These are phyloP conservation scores for Prostheceraeus crozeri DNA, from an alignment of 2,888 invertebrate genomes.

Conservation along the genomic window DNA sequence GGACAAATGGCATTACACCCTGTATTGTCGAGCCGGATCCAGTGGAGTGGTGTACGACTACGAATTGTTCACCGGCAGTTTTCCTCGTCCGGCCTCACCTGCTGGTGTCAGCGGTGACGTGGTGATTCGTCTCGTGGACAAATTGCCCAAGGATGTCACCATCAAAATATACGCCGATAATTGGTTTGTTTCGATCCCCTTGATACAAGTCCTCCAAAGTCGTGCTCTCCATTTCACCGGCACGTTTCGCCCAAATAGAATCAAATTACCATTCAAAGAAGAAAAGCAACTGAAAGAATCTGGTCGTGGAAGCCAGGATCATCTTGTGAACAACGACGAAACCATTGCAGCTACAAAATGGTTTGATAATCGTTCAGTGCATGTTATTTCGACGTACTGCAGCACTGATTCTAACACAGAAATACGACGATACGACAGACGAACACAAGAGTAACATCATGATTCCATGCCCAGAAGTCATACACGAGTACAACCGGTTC, in stretches of 20 bases:
- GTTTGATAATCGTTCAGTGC: slow-evolving; percentile 37
- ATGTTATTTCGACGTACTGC: slow-evolving; percentile 25
- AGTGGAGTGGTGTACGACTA: slow-evolving; percentile 39
- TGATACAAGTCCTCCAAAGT: neutral
- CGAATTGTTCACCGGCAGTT: slow-evolving; percentile 34
- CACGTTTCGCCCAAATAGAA: slow-evolving; percentile 23
- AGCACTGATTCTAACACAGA: neutral
- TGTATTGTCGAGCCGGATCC: slow-evolving; percentile 31
- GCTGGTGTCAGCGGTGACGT: slow-evolving; percentile 2
- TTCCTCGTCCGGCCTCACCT: neutral
- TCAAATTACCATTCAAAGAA: neutral
- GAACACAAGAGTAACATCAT: slow-evolving; percentile 24
- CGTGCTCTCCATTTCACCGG: neutral
- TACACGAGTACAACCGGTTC: slow-evolving; percentile 31
- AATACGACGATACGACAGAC: slow-evolving; percentile 19
- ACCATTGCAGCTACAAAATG: slow-evolving; percentile 35
- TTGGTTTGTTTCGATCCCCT: slow-evolving; percentile 16
- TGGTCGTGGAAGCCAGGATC: slow-evolving; percentile 33
- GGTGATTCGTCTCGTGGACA: neutral
- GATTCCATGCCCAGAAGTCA: slow-evolving; percentile 10
- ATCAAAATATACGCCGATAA: slow-evolving; percentile 34
- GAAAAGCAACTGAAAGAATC: slow-evolving; percentile 34
- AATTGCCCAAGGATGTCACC: slow-evolving; percentile 14
- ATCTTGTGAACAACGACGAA: slow-evolving; percentile 3
- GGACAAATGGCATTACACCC: slow-evolving; percentile 39